Base-by-base conservation (phyloP, 2,113 vertebrate species). In the Gymnorhina tibicen region DNA sequence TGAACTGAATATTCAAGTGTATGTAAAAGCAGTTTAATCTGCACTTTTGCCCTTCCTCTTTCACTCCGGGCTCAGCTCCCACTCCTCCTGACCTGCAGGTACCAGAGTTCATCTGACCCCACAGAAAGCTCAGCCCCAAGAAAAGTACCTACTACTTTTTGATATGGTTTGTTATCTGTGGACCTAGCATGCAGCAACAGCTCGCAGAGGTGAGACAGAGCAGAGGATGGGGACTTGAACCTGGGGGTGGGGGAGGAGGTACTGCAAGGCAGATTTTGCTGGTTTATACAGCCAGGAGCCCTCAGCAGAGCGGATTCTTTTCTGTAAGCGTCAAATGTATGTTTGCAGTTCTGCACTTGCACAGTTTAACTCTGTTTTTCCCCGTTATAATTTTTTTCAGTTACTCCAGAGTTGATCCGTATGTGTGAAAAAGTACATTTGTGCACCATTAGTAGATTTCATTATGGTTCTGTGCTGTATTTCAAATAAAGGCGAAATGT, bases 401-500 rank as follows among this genome's bases (percentile, higher is more conserved):
- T 67, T 66, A 37, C 37, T 64, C 58, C 46, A 49, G 58, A 46
- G 44, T 8, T 64, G 69, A 80, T 78, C 22, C 3, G 0, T 37
- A 68, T 17, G 10, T 79, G 33, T 27, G 7, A 79, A 78, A 35
- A 68, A 91, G 44, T 58, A 60, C 5, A 76, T 69, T 92, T 82
- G 69, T 68, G 67, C 42, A 75, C 59, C 52, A 62, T 19, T 91
- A 94, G 94, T 41, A 17, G 91, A 74, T 92, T 92, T 68, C 86
- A 68, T 91, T 72, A 87, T 24, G 41, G 41, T 94, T 88, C 75
- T 89, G 47, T 69, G 73, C 68, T 96, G 91, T 97, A 93, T 87
- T 97, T 94, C 95, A 94, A 93, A 93, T 84, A 94, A 96, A 96
- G 74, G 55, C 70, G 68, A 96, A 96, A 90, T 77, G 39, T 82